Conservation (phyloP, 2,888 invertebrate genomes). For the Keiferia lycopersicella region DNA sequence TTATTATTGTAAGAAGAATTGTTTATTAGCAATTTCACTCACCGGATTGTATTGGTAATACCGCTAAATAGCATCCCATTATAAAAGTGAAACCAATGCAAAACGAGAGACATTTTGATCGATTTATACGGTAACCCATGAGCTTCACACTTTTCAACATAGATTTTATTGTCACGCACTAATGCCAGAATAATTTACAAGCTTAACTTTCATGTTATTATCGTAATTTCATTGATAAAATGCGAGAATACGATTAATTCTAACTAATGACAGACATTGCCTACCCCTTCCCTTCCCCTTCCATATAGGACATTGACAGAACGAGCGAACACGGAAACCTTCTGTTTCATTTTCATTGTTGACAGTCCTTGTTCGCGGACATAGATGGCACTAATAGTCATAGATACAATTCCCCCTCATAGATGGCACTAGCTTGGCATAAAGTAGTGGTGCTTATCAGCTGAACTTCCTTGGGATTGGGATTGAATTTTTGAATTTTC, state of each 20-base stretch:
- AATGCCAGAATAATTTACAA: slow-evolving; percentile 29
- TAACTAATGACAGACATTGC: too few relatives aligned
- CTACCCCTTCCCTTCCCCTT: neutral
- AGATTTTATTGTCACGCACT: slow-evolving; percentile 41
- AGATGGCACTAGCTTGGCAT: too few relatives aligned
- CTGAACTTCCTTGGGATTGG: too few relatives aligned
- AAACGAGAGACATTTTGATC: slow-evolving; percentile 66
- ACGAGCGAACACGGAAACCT: neutral
- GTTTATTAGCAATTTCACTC: slow-evolving; percentile 35
- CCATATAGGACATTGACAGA: neutral
- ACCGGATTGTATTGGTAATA: slow-evolving; percentile 69
- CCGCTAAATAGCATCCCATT: slow-evolving; percentile 73
- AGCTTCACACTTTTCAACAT: slow-evolving; percentile 60
- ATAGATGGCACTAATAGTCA: neutral
- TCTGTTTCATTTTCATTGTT: neutral
- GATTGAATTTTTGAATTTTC: too few relatives aligned
- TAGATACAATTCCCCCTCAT: neutral
- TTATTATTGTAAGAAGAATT: slow-evolving; percentile 17
- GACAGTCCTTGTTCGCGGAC: neutral
- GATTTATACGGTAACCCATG: slow-evolving; percentile 66
- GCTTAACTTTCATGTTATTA: slow-evolving; percentile 39
- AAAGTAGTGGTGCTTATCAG: too few relatives aligned
- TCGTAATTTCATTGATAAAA: slow-evolving; percentile 41
- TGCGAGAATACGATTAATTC: neutral
- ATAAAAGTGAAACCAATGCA: slow-evolving; percentile 70